phyloP scores from a whole-genome alignment of 2,888 invertebrate species.

The Melanostoma mellinum region DNA sequence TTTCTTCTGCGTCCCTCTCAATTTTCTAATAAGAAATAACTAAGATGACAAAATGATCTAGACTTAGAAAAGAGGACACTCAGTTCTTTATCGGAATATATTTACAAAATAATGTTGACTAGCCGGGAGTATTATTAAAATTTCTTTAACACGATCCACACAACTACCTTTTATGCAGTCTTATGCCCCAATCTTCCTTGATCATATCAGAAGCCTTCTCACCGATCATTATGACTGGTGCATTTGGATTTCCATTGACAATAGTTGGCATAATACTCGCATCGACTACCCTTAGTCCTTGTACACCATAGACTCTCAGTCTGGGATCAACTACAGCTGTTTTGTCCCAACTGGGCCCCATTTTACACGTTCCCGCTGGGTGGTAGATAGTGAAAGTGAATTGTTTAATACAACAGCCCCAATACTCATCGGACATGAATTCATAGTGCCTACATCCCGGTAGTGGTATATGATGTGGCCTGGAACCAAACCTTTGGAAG shows the following conservation, averaged over 20 bases:
- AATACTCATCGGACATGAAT: conserved; percentile 91
- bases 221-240: conserved; percentile 94
- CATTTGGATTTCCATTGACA: conserved; percentile 94
- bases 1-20: not conserved
- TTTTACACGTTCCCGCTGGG: conserved; percentile 92
- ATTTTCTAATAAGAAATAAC: not conserved
- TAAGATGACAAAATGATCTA: conserved; percentile 4
- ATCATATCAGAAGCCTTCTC: conserved; percentile 95
- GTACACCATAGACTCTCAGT: conserved; percentile 89
- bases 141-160: not conserved
- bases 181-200: conserved; percentile 90
- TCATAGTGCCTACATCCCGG: conserved; percentile 90
- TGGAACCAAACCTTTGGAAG: conserved; percentile 91
- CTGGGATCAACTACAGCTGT: conserved; percentile 91
- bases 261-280: conserved; percentile 95
- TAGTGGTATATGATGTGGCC: conserved; percentile 90
- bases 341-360: conserved; percentile 90
- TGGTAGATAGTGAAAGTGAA: conserved; percentile 93
- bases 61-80: conserved; percentile 27
- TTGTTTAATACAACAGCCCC: conserved; percentile 93
- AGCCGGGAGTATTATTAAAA: conserved; percentile 53
- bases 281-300: conserved; percentile 90
- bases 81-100: conserved; percentile 27
- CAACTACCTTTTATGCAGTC: conserved; percentile 38
- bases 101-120: conserved; percentile 60